Conservation (phyloP, 2,113 vertebrate genomes). For the Myotis brandtii region DNA sequence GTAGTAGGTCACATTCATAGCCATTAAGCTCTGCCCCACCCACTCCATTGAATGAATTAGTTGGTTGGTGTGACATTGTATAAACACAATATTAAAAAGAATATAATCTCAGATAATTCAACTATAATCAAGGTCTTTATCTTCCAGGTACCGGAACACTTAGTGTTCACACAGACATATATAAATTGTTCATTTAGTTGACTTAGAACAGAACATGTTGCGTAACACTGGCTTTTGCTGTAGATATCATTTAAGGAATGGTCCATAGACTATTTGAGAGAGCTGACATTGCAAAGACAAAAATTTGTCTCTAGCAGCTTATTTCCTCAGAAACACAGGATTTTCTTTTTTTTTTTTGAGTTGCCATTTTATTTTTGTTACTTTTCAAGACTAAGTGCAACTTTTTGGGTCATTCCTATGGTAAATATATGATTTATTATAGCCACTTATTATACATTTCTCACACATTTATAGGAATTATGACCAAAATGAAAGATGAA, state of each 20-base stretch:
- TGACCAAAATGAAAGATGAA: not conserved
- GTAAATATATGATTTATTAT: constrained; percentile 2
- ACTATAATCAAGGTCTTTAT: not conserved
- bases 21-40: not conserved
- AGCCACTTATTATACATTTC: not conserved
- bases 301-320: not conserved
- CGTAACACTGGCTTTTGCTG: not conserved
- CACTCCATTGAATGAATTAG: not conserved
- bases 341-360: not conserved
- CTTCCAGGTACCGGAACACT: not conserved
- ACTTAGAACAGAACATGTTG: not conserved
- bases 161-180: not conserved
- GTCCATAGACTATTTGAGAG: not conserved
- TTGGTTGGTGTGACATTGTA: not conserved
- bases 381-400: constrained; percentile 8
- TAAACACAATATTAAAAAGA: not conserved
- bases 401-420: not conserved
- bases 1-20: not conserved
- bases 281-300: not conserved
- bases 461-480: constrained; percentile 33
- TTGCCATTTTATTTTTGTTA: not conserved
- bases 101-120: not conserved
- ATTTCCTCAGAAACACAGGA: not conserved
- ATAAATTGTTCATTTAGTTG: not conserved
- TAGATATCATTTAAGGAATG: not conserved